Evolutionary conservation across 2,888 invertebrate genomes (phyloP).

Genomic region (Pristionchus japonicus): DNA sequence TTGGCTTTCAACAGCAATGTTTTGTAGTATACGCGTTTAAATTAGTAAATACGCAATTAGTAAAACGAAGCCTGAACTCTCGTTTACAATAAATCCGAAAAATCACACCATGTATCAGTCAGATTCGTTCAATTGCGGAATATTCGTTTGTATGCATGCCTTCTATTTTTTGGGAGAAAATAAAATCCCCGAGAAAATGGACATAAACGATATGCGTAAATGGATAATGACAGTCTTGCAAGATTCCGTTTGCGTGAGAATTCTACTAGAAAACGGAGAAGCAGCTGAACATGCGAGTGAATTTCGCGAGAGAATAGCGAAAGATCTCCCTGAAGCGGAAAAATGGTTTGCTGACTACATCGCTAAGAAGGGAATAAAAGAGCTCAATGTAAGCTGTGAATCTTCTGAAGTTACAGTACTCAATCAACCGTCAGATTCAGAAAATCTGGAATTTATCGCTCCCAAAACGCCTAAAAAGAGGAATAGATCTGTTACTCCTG

Average conservation of each 20-base stretch:
- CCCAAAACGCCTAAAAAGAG: background rate
- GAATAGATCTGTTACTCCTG: background rate
- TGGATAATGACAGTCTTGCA: background rate
- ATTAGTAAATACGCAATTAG: no score
- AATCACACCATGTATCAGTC: background rate
- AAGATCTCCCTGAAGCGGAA: background rate
- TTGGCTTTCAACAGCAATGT: no score
- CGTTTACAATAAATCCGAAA: background rate
- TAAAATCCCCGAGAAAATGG: background rate
- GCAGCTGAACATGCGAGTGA: background rate
- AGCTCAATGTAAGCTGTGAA: no score
- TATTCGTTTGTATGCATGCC: background rate
- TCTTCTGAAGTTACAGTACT: background rate
- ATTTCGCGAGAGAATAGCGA: background rate
- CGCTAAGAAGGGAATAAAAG: background rate
- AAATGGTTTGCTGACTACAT: background rate
- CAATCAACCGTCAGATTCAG: background rate
- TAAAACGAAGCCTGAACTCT: background rate
- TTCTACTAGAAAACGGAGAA: background rate
- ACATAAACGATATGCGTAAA: background rate
- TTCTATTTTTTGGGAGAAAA: background rate
- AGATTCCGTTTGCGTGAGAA: background rate
- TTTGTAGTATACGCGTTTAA: no score
- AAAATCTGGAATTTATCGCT: background rate
- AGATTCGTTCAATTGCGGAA: background rate